Evolutionary conservation across 2,113 vertebrate species (phyloP), one percentile per base, ranked within the genome.

Genomic region (Oncorhynchus gorbuscha): DNA sequence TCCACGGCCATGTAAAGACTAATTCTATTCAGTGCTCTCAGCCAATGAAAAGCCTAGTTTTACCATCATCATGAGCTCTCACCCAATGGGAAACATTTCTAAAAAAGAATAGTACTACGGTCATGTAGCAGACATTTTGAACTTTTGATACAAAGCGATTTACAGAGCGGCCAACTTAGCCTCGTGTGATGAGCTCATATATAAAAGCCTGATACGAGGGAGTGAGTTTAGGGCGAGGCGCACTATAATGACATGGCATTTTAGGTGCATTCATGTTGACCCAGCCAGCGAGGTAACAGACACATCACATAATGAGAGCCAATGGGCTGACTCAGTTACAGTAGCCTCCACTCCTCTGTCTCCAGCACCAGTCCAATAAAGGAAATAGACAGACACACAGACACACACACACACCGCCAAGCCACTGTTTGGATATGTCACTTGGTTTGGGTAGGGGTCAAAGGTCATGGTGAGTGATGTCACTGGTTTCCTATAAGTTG

Each of bases 261-360:
- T 55, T 18, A 67, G 71, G 78, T 76, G 72, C 88, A 87, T 90
- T 88, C 87, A 83, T 90, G 89, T 89, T 87, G 84, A 88, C 72
- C 81, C 73, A 84, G 78, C 30, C 13, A 55, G 51, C 51, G 51
- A 18, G 51, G 76, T 74, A 71, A 76, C 61, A 22, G 68, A 45
- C 16, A 32, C 81, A 79, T 83, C 79, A 84, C 85, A 91, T 89
- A 89, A 79, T 80, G 79, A 74, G 72, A 64, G 74, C 69, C 69
- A 45, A 45, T 45, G 51, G 66, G 85, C 88, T 89, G 86, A 86
- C 74, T 69, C 35, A 45, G 30, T 16, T 30, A 32, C 67, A 30
- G 67, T 28, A 13, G 12, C 9, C 22, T 28, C 9, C 64, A 5
- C 22, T n/a, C 24, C 64, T 66, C 35, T 3, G 30, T 20, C 35